Base-by-base conservation (phyloP, 1,140 invertebrate genomes). In the Heliothis subflexa region DNA sequence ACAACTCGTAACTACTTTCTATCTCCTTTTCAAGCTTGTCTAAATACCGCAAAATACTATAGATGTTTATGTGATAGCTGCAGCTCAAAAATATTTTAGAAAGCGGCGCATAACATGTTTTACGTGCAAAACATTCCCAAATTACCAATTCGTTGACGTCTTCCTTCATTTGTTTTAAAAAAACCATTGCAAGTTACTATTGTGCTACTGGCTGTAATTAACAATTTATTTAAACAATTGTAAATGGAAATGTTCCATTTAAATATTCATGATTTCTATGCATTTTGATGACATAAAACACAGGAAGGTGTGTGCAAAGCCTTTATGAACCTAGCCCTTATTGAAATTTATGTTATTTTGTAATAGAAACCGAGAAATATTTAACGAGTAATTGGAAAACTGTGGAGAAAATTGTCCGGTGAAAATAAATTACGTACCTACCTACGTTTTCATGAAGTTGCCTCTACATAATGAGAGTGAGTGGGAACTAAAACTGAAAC, bases 241-340 rank as follows among this genome's bases (percentile, higher is more conserved):
- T 77, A 70, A 52, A 77, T 68, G 50, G n/a, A 52, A 77, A 66
- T 77, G 50, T 13, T 18, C 12, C 5, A 68, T 68, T 68, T 68
- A 21, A 77, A 77, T 57, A 68, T 77, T 77, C 16, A 66, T 79
- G 62, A 62, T 66, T 74, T 74, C 61, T 74, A 68, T 79, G 78
- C 61, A 74, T 74, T 79, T 74, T 74, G 52, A 61, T 79, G 68
- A 55, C 57, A 71, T 16, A 54, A 70, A 64, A 50, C 33, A 57
- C 54, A 33, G 21, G 50, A 73, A 59, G 50, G 50, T 57, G 16
- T 57, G 25, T 73, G 52, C 52, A 54, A 66, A 45, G 16, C 64
- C 64, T 21, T 50, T 59, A 47, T 73, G 33, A 47, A 57, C 33
- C 50, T 73, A 11, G 54, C 54, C 54, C 50, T 73, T 57, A 73